Evolutionary conservation across 2,888 invertebrate genomes (phyloP).

Genomic region (Tenthredo mesomela): DNA sequence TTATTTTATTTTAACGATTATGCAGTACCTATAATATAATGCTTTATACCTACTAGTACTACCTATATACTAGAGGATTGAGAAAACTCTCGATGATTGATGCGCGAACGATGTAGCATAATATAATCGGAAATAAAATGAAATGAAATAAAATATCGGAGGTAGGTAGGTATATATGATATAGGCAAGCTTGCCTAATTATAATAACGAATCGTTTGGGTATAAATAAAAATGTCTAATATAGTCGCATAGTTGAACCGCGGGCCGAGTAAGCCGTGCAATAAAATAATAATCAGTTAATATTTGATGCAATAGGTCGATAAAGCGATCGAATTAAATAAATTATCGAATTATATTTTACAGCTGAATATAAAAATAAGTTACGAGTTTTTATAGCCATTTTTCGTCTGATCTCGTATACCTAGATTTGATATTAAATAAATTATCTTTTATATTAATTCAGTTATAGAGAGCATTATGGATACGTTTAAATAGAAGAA

Average conservation of each 20-base stretch:
- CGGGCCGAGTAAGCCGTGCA: not conserved
- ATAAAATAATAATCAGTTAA: constrained; percentile 18
- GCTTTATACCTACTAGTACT: not conserved
- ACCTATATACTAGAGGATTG: not conserved
- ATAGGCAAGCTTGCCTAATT: not conserved
- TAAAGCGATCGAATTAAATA: constrained; percentile 32
- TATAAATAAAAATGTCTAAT: not conserved
- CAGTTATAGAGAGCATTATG: not conserved
- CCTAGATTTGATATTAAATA: no score
- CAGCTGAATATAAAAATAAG: not conserved
- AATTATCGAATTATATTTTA: not conserved
- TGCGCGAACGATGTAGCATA: not conserved
- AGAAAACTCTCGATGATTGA: not conserved
- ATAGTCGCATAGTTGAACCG: not conserved
- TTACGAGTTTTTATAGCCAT: not conserved
- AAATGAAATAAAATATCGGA: no score
- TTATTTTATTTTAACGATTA: not conserved
- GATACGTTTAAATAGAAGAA: not conserved
- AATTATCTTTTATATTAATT: no score
- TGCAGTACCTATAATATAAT: no score
- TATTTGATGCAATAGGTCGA: not conserved
- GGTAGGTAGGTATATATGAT: not conserved
- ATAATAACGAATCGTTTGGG: not conserved
- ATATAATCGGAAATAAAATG: not conserved
- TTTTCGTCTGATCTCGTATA: not conserved